Evolutionary conservation across 2,797 vertebrate species (phyloP).

Genomic region (Oreochromis mossambicus): DNA sequence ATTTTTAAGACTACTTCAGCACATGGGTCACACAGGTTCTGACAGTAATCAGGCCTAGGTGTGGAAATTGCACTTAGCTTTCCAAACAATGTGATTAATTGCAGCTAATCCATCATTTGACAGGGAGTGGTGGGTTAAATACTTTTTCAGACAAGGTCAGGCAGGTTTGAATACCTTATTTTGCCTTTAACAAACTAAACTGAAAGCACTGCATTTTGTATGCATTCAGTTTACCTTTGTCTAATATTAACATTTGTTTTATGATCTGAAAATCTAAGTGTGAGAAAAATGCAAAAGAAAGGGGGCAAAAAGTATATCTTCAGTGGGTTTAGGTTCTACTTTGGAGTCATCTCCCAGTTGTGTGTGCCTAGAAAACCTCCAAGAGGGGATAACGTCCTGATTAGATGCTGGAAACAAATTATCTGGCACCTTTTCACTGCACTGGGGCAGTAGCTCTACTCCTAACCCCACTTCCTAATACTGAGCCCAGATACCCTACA

Average conservation of each 20-base stretch:
- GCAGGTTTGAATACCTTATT: neutral
- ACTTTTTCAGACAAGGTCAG: neutral
- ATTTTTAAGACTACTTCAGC: neutral
- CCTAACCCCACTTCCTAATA: fast-evolving
- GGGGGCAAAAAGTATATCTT: too few relatives aligned
- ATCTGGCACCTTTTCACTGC: fast-evolving
- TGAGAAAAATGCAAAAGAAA: too few relatives aligned
- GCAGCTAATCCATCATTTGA: neutral
- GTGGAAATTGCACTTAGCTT: neutral
- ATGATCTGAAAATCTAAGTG: too few relatives aligned
- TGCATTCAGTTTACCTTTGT: too few relatives aligned
- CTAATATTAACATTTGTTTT: too few relatives aligned
- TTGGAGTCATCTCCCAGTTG: fast-evolving
- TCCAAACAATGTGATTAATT: neutral
- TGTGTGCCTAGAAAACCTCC: neutral
- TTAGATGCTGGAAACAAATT: neutral
- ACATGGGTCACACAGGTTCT: neutral
- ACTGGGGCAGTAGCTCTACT: neutral
- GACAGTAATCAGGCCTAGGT: neutral
- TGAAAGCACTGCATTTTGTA: too few relatives aligned
- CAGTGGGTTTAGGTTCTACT: neutral
- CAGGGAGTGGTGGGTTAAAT: neutral
- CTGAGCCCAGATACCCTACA: fast-evolving
- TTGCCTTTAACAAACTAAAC: neutral
- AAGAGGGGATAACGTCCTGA: neutral